These are phyloP conservation scores for Tachina fera DNA, from an alignment of 2,888 invertebrate species.

Conservation along the genomic window DNA sequence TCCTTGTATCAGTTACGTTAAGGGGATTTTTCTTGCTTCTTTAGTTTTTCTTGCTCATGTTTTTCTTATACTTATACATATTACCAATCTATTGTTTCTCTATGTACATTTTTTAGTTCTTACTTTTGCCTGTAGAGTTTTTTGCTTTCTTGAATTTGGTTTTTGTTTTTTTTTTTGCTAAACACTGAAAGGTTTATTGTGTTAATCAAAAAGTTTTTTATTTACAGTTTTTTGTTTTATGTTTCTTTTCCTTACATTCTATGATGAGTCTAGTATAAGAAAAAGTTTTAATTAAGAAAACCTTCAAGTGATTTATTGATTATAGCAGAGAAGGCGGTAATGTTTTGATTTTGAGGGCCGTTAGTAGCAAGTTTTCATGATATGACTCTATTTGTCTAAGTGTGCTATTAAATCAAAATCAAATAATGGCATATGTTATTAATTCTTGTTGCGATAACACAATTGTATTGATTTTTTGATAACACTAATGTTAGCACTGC, in stretches of 20 bases:
- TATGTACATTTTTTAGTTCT: slow-evolving; percentile 32
- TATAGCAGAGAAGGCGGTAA: slow-evolving; percentile 66
- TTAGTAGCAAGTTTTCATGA: no score
- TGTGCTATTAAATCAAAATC: not conserved
- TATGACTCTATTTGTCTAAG: not conserved
- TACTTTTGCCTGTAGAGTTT: slow-evolving; percentile 63
- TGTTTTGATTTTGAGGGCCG: not conserved
- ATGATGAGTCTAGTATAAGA: slow-evolving; percentile 70
- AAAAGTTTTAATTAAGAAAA: slow-evolving; percentile 82
- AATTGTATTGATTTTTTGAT: not conserved
- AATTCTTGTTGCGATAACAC: not conserved
- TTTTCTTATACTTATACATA: slow-evolving; percentile 71
- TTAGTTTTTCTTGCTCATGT: slow-evolving; percentile 69
- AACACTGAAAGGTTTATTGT: slow-evolving; percentile 68
- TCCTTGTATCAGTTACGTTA: slow-evolving; percentile 70
- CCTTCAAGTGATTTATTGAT: slow-evolving; percentile 82
- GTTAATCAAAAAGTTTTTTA: slow-evolving; percentile 75
- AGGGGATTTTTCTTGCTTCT: slow-evolving; percentile 74
- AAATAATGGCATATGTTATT: not conserved
- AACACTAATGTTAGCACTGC: not conserved
- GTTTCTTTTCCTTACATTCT: slow-evolving; percentile 29
- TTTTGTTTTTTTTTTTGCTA: slow-evolving; percentile 11
- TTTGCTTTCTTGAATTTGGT: slow-evolving; percentile 13
- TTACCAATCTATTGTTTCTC: slow-evolving; percentile 68
- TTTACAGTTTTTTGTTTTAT: slow-evolving; percentile 53